A percentile compares a stretch with the other conserved stretches of the same genome.
Evolutionary conservation across 2,888 invertebrate species (phyloP).

Genomic region (Callosobruchus maculatus): DNA sequence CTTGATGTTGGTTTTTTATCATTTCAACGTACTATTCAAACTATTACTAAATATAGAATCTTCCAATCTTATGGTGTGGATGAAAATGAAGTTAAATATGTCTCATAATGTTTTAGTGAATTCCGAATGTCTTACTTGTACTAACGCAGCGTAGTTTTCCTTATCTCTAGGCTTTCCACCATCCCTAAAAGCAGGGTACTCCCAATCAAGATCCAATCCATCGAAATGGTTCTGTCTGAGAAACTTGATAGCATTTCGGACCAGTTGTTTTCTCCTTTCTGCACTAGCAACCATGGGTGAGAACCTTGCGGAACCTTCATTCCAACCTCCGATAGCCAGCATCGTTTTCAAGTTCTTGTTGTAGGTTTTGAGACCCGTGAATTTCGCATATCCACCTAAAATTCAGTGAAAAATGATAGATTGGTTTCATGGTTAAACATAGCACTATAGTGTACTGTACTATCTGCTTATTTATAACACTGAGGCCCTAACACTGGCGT

Average conservation of each 20-base stretch:
- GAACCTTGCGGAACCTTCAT: slow-evolving; percentile 52
- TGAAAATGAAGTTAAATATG: too few species aligned
- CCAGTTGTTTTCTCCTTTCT: slow-evolving; percentile 52
- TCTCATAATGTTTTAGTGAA: too few species aligned
- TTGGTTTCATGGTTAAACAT: too few species aligned
- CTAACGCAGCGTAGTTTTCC: not conserved
- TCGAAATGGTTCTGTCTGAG: slow-evolving; percentile 60
- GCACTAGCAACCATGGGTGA: slow-evolving; percentile 51
- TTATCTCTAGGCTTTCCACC: slow-evolving; percentile 39
- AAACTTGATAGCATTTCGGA: slow-evolving; percentile 54
- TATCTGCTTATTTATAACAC: too few species aligned
- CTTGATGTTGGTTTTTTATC: too few species aligned
- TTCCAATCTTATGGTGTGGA: too few species aligned
- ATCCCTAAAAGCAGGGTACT: slow-evolving; percentile 62
- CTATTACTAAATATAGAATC: too few species aligned
- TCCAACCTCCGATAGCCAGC: slow-evolving; percentile 69
- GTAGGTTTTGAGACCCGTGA: slow-evolving; percentile 53
- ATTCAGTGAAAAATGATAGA: too few species aligned
- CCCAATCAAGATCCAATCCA: slow-evolving; percentile 73
- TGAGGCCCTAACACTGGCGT: too few species aligned
- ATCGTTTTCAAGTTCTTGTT: slow-evolving; percentile 57
- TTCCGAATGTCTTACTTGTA: too few species aligned
- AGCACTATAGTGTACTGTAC: too few species aligned
- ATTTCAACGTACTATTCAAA: too few species aligned
- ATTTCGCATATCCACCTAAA: not conserved